Evolutionary conservation across 2,113 vertebrate genomes (phyloP), one percentile per base, ranked within the genome.

Genomic region (Bombycilla garrulus): DNA sequence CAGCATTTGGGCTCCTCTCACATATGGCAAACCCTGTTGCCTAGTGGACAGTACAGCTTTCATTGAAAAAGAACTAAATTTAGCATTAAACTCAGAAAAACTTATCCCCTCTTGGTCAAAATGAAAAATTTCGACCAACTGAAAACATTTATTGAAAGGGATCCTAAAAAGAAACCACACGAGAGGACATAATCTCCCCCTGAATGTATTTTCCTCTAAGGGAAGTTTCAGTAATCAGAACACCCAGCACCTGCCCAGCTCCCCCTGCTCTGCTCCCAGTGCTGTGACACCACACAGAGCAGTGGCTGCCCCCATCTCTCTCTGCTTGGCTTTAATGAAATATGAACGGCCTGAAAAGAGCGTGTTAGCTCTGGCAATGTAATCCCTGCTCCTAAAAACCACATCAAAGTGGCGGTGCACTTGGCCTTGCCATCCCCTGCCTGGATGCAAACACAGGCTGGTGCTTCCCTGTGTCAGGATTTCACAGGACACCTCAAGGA

Each of bases 401-500:
- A 54, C 81, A 80, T 92, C 83, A 40, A 67, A 93, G 44, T 23
- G 64, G 42, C 42, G 26, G 38, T 1, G 1, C 42, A 23, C 64
- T 82, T 17, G 74, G 74, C 10, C 45, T 64, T 66, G 57, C 90
- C 54, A 38, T 70, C 42, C 78, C 79, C 67, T 40, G 33, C 25
- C 35, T 57, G 17, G 35, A 40, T 67, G 77, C 48, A 67, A 86
- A 64, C 83, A 33, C 19, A n/a, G 57, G 44, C 47, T 81, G 33
- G 31, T 35, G 56, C 53, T 25, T 47, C 45, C 1, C 3, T 35
- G 73, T 44, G 84, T 91, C 60, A 26, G 74, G 64, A 85, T 87
- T 91, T 82, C 67, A 64, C 77, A 93, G 69, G 86, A 85, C 73
- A 85, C 66, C 36, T 80, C 86, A 85, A 95, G 67, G 87, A 72